A percentile compares a stretch with the other conserved stretches of the same genome.
Evolutionary conservation across 2,888 invertebrate genomes (phyloP).

Genomic region (Polydrusus cervinus): DNA sequence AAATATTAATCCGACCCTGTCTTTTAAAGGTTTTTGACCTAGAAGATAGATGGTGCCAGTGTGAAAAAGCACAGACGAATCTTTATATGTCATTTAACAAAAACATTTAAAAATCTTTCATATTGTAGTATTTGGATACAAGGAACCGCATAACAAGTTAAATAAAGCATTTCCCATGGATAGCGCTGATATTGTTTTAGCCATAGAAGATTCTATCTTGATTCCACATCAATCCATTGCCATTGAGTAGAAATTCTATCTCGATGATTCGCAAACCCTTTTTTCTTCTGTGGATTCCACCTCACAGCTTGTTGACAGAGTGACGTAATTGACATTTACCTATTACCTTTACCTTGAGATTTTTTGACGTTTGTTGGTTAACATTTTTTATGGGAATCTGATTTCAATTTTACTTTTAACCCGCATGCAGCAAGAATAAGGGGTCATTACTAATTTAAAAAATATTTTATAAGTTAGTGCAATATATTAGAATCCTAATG

Average conservation of each 20-base stretch:
- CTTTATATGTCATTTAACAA: too few relatives aligned
- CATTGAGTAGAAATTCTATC: too few relatives aligned
- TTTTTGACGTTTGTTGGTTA: conserved; percentile 14
- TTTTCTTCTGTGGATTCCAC: too few relatives aligned
- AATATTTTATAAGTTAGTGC: conserved; percentile 6
- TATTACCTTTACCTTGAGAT: conserved; percentile 28
- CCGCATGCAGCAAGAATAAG: background rate
- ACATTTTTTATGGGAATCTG: conserved; percentile 17
- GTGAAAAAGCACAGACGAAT: too few relatives aligned
- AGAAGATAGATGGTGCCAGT: too few relatives aligned
- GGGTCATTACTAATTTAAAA: background rate
- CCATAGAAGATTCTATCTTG: too few relatives aligned
- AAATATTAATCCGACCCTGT: too few relatives aligned
- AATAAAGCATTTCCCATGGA: background rate
- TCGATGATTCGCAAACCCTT: too few relatives aligned
- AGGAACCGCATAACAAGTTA: background rate
- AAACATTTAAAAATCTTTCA: too few relatives aligned
- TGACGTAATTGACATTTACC: background rate
- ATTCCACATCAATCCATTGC: too few relatives aligned
- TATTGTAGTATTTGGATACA: background rate
- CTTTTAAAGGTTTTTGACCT: too few relatives aligned
- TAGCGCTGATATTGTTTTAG: background rate
- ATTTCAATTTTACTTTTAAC: background rate
- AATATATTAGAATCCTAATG: conserved; percentile 24
- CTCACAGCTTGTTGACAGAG: background rate